Evolutionary conservation across 2,888 invertebrate genomes (phyloP), one percentile per base, ranked within the genome.

Genomic region (Phyllotreta cruciferae): DNA sequence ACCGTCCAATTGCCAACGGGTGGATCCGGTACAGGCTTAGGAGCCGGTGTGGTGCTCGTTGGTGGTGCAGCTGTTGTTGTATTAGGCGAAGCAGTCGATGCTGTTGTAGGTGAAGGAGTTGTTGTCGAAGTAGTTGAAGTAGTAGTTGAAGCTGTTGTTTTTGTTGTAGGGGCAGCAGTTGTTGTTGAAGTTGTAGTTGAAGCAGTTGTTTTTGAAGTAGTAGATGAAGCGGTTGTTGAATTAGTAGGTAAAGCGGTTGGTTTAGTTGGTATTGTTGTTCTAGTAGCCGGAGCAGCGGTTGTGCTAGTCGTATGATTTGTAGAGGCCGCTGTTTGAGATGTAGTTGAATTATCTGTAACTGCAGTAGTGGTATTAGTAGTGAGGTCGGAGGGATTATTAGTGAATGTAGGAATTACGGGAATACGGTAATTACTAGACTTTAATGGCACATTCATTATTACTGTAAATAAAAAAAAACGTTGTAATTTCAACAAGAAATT

Each of bases 1-100:
- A 83, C 78, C 24, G 69, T 66, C 87, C 88, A 88, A 64, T 77
- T 82, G 42, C 84, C 85, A 52, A 79, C 75, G 45, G 72, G 70
- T 6, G 83, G 82, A 34, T 77, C 66, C 4, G 73, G 70, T 37
- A 81, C 76, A n/a, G 76, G 60, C 72, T 73, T 50, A 66, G 77
- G 62, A 24, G 2, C 24, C 24, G 24, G 24, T 24, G 24, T 24
- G 24, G 24, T 24, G 1, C 73, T 71, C 64, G 68, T 64, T 6
- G 71, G 45, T 9, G 77, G 81, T 74, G 77, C 71, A 62, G 80
- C 79, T 72, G 71, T 75, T 73, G 78, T 78, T 73, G 70, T 72
- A 68, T 77, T 82, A 75, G 80, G 71, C 71, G 77, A 74, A 60
- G 83, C 79, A 60, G 83, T 58, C 39, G 68, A 3, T 11, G 72